phyloP scores from a whole-genome alignment of 1,140 invertebrate genomes.

The Globodera rostochiensis region DNA sequence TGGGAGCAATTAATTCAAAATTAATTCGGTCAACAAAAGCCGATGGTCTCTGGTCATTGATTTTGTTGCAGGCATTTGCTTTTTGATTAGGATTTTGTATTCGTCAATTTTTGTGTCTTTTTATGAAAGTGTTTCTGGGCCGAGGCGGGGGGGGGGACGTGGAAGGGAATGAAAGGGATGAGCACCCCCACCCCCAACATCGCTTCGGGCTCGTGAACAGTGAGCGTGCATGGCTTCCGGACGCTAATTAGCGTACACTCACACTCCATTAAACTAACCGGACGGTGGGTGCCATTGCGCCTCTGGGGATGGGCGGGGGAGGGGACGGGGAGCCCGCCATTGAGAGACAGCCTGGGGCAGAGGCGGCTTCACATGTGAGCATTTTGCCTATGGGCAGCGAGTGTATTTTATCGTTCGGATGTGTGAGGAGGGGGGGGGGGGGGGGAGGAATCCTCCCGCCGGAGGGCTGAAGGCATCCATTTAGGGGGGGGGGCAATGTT shows the following conservation, averaged over 20 bases:
- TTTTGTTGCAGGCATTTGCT: too few species aligned
- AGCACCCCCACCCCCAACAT: neutral
- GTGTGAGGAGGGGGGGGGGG: neutral
- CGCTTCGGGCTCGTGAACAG: neutral
- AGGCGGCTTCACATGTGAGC: neutral
- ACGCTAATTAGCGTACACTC: slow-evolving; percentile 15
- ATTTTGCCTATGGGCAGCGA: neutral
- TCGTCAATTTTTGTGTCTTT: neutral
- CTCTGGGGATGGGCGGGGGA: too few species aligned
- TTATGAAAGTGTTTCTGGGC: neutral
- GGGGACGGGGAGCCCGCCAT: neutral
- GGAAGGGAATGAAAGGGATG: neutral
- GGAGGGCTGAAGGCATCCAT: neutral
- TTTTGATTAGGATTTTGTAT: too few species aligned
- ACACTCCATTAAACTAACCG: slow-evolving; percentile 16
- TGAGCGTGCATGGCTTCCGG: neutral
- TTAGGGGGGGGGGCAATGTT: neutral
- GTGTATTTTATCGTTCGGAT: neutral
- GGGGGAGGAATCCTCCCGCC: too few species aligned
- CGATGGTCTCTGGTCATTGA: too few species aligned
- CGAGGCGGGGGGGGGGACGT: too few species aligned
- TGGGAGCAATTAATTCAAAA: neutral
- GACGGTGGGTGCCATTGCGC: neutral
- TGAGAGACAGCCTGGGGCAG: neutral
- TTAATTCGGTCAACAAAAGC: neutral